Evolutionary conservation across 2,888 invertebrate species (phyloP).

Genomic region (Galerucella pusilla): DNA sequence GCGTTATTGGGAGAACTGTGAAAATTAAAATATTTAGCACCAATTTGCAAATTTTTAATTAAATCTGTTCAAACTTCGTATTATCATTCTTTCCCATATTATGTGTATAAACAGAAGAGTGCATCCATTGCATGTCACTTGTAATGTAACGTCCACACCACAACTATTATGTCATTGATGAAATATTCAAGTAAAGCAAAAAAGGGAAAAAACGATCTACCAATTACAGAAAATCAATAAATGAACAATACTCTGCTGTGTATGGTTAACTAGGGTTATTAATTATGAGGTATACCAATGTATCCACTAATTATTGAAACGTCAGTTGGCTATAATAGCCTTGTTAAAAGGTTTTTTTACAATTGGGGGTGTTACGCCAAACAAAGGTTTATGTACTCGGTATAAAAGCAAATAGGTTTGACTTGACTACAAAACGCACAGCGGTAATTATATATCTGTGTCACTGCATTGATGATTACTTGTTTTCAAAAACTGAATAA

Average conservation of each 20-base stretch:
- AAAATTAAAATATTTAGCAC: too few relatives aligned
- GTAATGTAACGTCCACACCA: conserved; percentile 12
- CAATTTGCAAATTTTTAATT: neutral
- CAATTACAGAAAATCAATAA: conserved; percentile 52
- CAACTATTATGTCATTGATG: conserved; percentile 24
- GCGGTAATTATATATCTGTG: conserved; percentile 42
- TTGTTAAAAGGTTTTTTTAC: conserved; percentile 57
- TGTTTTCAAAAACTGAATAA: conserved; percentile 37
- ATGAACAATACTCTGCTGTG: conserved; percentile 48
- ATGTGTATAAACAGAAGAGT: neutral
- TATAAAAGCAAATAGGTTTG: conserved; percentile 46
- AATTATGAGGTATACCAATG: conserved; percentile 51
- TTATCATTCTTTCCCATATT: neutral
- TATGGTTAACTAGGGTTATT: conserved; percentile 53
- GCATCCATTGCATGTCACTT: conserved; percentile 20
- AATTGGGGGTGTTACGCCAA: conserved; percentile 54
- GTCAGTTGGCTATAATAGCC: conserved; percentile 55
- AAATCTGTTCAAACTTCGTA: neutral
- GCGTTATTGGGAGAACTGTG: too few relatives aligned
- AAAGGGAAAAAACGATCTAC: conserved; percentile 36
- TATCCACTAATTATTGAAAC: conserved; percentile 54
- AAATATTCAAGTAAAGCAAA: conserved; percentile 31
- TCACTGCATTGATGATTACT: conserved; percentile 40
- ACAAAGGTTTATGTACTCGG: conserved; percentile 51
- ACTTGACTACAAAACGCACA: conserved; percentile 41